A percentile compares a stretch with the other conserved stretches of the same genome.
phyloP scores from a whole-genome alignment of 2,113 vertebrate species.

The Salvator merianae region DNA sequence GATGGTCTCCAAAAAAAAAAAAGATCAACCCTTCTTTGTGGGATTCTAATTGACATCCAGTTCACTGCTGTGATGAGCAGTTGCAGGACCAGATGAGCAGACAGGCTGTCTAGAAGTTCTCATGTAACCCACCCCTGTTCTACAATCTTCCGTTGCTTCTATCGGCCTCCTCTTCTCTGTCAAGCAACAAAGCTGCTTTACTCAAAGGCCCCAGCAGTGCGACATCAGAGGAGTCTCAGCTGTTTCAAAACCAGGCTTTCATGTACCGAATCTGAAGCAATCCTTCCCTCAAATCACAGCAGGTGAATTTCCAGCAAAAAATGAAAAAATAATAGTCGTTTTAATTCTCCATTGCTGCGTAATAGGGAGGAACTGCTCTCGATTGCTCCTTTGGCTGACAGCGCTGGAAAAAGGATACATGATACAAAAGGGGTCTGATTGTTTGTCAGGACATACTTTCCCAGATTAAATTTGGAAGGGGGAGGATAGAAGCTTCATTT shows the following conservation, averaged over 20 bases:
- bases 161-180: too few relatives aligned
- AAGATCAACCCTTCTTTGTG: too few relatives aligned
- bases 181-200: neutral
- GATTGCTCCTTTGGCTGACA: neutral
- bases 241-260: neutral
- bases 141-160: too few relatives aligned
- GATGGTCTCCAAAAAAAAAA: too few relatives aligned
- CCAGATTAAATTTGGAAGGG: neutral
- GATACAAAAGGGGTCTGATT: neutral
- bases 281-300: neutral
- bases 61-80: too few relatives aligned
- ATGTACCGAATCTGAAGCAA: too few relatives aligned
- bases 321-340: too few relatives aligned
- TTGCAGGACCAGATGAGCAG: too few relatives aligned
- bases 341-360: neutral
- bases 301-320: neutral
- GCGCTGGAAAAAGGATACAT: neutral
- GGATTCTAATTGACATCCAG: too few relatives aligned
- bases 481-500: neutral
- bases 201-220: neutral
- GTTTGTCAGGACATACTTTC: neutral
- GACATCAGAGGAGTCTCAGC: neutral
- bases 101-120: too few relatives aligned
- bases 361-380: neutral
- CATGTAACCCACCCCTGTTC: neutral